phyloP scores from a whole-genome alignment of 2,797 vertebrate species.

The Ceryle rudis region DNA sequence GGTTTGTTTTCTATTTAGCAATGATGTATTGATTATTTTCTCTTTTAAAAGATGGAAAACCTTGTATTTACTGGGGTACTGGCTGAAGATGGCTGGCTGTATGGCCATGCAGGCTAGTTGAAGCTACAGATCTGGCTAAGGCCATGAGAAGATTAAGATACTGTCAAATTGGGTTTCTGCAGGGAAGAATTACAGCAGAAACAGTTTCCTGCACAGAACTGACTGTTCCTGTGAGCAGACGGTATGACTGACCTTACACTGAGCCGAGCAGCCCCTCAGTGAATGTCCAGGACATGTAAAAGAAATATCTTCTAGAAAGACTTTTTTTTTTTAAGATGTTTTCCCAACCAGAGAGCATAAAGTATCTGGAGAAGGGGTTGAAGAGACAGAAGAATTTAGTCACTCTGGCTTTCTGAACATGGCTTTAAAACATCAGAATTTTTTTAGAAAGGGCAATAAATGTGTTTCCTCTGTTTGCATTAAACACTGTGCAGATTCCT shows the following conservation, averaged over 20 bases:
- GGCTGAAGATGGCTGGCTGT: neutral
- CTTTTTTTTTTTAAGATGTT: neutral
- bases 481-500: conserved; percentile 68
- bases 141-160: neutral
- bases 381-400: conserved; percentile 39
- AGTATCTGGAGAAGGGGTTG: neutral
- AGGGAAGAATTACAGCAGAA: conserved; percentile 12
- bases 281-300: neutral
- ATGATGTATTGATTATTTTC: neutral
- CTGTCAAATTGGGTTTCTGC: neutral
- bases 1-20: neutral
- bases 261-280: neutral
- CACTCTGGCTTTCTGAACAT: neutral
- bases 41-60: neutral
- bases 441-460: conserved; percentile 67
- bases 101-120: neutral
- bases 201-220: conserved; percentile 3
- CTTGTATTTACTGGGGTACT: neutral
- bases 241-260: neutral
- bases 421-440: conserved; percentile 42
- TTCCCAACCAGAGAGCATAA: neutral
- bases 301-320: neutral
- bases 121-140: neutral
- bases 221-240: conserved; percentile 12
- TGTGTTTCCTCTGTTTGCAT: conserved; percentile 65